Base-by-base conservation (phyloP, 2,888 invertebrate genomes). In the Atrina japonica region DNA sequence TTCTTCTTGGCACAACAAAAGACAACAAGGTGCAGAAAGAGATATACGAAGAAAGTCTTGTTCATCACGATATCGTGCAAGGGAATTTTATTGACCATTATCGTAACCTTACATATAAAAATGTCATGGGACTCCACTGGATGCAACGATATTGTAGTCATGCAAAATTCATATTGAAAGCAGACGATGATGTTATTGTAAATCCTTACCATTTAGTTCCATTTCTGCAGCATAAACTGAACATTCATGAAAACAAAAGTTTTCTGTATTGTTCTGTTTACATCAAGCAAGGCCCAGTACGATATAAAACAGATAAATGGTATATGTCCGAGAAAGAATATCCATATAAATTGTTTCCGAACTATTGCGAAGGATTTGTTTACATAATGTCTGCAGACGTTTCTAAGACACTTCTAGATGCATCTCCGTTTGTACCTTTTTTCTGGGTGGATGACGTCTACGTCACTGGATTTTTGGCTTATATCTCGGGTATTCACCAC, bases 151-250 rank as follows among this genome's bases (percentile, higher is more conserved):
- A 77, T 61, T 89, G 89, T 69, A 78, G 70, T 6, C 69, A 80
- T 29, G 86, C 84, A 1, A 76, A 78, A 50, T 88, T 77, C 55
- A 75, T 89, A 16, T 72, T 89, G 18, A 88, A 88, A 72, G 71
- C 82, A 2, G 89, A 89, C 67, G 89, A 89, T 72, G 89, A 89
- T 55, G 84, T 85, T 1, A 83, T 87, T 52, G 81, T 89, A 30
- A 85, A 88, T 60, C 71, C 83, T 88, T 87, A 95, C 25, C 93
- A 93, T 77, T 92, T 92, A 76, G 89, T 94, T 40, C 55, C 64
- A 16, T 78, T 75, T 64, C 59, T 82, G 2, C 14, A 6, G 3
- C 18, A 21, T 3, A 29, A 53, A 21, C 21, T 23, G 5, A 41
- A 16, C 3, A 49, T 27, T 16, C 21, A 41, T 3, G 18, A 27